These are phyloP conservation scores for Sphenodon punctatus DNA, from an alignment of 2,797 vertebrate genomes.

Conservation along the genomic window DNA sequence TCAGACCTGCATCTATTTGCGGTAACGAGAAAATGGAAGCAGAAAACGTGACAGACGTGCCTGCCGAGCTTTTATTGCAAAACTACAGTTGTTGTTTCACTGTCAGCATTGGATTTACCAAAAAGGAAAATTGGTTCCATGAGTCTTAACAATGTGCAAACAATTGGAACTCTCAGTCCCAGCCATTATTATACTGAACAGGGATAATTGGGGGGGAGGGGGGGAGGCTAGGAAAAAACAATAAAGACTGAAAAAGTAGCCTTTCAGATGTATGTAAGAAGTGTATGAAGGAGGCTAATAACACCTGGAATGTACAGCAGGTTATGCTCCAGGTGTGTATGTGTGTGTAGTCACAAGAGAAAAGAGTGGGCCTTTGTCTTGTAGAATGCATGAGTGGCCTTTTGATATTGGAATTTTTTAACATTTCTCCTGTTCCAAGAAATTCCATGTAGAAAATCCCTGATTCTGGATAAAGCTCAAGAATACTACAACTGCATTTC, in stretches of 20 bases:
- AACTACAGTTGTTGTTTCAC: background rate
- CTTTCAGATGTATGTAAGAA: background rate
- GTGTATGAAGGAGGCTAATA: background rate
- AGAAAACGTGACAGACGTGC: background rate
- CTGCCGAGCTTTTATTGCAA: background rate
- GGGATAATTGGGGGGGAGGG: background rate
- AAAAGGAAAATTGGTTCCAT: background rate
- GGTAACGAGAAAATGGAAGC: background rate
- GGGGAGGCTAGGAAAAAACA: background rate
- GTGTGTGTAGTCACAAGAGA: conserved; percentile 10
- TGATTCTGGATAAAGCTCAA: background rate
- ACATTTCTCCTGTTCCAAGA: background rate
- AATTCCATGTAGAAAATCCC: background rate
- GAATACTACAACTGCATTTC: background rate
- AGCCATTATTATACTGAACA: too few species aligned
- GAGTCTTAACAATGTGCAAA: background rate
- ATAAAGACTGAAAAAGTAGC: background rate
- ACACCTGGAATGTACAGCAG: background rate
- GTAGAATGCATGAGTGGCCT: background rate
- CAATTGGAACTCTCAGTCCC: too few species aligned
- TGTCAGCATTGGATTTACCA: background rate
- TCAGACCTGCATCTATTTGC: background rate
- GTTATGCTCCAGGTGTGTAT: too few species aligned
- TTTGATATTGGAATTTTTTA: background rate
- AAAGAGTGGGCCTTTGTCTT: background rate